phyloP scores from a whole-genome alignment of 2,797 vertebrate genomes.

The Alcedo atthis region DNA sequence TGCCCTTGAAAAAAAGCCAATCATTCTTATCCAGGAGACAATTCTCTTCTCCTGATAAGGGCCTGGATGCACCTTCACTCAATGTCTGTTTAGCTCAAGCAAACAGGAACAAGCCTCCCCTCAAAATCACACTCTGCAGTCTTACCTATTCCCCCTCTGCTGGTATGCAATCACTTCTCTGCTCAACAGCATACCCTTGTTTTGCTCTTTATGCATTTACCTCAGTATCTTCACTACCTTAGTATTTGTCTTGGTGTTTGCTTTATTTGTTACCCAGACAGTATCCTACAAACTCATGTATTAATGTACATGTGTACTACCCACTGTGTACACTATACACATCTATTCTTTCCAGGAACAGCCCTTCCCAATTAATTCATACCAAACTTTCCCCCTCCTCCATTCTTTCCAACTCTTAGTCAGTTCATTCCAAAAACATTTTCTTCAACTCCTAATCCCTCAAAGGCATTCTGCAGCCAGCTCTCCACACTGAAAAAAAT shows the following conservation, averaged over 20 bases:
- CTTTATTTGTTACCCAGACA: not conserved
- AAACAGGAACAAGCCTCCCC: not conserved
- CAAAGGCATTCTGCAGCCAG: not conserved
- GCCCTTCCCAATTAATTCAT: not conserved
- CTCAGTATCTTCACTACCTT: not conserved
- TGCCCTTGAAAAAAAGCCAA: not conserved
- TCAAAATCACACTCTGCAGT: not conserved
- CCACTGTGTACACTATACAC: fast-evolving
- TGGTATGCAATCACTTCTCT: not conserved
- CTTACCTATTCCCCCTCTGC: not conserved
- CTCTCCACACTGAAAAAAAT: not conserved
- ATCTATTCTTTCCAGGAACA: not conserved
- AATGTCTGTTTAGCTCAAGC: not conserved
- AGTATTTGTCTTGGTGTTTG: not conserved
- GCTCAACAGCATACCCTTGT: not conserved
- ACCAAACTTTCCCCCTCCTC: not conserved
- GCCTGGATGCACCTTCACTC: not conserved
- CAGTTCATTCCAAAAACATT: not conserved
- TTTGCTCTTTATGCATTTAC: not conserved
- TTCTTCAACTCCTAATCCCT: not conserved
- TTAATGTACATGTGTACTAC: too few species aligned
- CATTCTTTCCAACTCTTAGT: not conserved
- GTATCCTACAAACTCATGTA: not conserved
- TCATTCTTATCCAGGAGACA: not conserved
- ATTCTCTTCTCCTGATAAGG: not conserved